Conservation (phyloP, 2,113 vertebrate genomes). For the Todiramphus chloris region DNA sequence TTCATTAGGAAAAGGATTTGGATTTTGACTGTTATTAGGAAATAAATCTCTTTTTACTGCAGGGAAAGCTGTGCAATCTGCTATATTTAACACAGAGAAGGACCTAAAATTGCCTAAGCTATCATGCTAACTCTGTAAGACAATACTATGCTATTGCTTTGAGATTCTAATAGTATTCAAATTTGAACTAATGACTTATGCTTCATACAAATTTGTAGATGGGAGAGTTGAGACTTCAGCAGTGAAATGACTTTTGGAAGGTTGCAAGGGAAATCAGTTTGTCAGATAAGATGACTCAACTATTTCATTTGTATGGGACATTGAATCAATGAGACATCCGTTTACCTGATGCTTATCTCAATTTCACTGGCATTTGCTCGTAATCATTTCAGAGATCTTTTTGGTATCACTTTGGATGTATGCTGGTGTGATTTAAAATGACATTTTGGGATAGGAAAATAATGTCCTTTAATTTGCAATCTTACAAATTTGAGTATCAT, state of each 20-base stretch:
- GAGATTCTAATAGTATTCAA: neutral
- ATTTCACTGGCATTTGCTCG: neutral
- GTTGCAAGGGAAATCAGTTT: neutral
- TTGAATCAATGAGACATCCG: neutral
- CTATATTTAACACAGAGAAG: neutral
- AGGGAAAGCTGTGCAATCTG: neutral
- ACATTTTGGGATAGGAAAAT: neutral
- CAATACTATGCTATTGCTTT: neutral
- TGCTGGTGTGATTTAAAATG: neutral
- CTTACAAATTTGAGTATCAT: neutral
- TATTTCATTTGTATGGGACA: neutral
- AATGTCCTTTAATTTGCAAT: neutral
- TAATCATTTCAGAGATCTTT: neutral
- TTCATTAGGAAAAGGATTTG: constrained; percentile 17
- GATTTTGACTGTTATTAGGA: neutral
- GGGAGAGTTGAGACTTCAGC: neutral
- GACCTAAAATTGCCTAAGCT: neutral
- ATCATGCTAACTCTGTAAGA: neutral
- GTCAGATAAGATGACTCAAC: neutral
- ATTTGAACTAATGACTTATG: neutral
- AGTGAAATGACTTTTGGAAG: neutral
- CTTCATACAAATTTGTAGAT: neutral
- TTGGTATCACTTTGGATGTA: neutral
- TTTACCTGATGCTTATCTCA: neutral
- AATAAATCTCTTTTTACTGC: neutral